Percentiles rank a stretch among this genome's conserved stretches.
Evolutionary conservation across 2,797 vertebrate genomes (phyloP).

Genomic region (Simalia tracyae): DNA sequence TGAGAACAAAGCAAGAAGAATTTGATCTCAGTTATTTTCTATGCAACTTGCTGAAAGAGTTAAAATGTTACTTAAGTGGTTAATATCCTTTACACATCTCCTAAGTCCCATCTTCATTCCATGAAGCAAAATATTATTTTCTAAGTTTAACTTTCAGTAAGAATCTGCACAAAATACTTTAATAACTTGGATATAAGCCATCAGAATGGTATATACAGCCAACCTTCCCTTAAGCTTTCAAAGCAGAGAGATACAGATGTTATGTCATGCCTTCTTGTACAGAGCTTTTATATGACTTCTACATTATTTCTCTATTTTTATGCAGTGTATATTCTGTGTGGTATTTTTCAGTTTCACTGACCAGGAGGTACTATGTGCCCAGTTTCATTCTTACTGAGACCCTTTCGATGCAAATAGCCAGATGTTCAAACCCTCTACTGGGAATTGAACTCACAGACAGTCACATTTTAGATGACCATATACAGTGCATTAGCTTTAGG

Average conservation of each 20-base stretch:
- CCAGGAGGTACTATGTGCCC: background rate
- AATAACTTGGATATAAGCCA: conserved; percentile 13
- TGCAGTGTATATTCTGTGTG: background rate
- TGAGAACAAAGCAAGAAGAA: background rate
- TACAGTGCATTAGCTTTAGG: background rate
- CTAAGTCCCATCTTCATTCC: conserved; percentile 27
- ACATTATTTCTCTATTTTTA: background rate
- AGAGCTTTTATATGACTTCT: background rate
- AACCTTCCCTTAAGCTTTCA: background rate
- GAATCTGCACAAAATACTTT: conserved; percentile 6
- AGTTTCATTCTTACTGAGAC: background rate
- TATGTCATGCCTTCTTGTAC: background rate
- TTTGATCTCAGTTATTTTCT: background rate
- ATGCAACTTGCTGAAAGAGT: background rate
- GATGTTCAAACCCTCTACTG: background rate
- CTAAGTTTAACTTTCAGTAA: conserved; percentile 13
- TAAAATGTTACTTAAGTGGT: background rate
- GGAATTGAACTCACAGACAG: background rate
- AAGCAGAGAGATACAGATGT: background rate
- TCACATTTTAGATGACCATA: background rate
- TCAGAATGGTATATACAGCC: background rate
- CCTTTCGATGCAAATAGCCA: background rate
- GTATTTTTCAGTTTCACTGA: background rate
- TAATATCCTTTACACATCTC: background rate
- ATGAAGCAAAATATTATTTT: conserved; percentile 26